phyloP scores from a whole-genome alignment of 2,113 vertebrate species.

The Xyrauchen texanus region DNA sequence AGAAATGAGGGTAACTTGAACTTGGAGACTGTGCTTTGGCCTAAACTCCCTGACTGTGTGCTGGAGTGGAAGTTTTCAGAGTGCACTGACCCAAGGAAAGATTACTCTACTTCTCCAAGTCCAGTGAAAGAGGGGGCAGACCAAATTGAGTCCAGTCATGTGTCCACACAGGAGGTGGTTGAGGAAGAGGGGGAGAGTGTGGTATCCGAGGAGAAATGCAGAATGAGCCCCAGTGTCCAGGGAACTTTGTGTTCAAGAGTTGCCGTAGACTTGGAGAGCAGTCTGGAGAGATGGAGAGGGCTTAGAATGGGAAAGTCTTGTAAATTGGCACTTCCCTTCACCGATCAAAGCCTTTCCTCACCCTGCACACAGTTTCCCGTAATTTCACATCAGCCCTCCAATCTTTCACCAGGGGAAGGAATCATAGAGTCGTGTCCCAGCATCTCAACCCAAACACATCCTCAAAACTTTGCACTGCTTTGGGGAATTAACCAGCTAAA shows the following conservation, averaged over 20 bases:
- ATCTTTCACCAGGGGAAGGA: conserved; percentile 14
- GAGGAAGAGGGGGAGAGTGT: neutral
- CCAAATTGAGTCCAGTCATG: conserved; percentile 6
- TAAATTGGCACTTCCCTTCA: conserved; percentile 83
- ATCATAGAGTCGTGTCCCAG: conserved; percentile 8
- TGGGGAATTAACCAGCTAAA: conserved; percentile 85
- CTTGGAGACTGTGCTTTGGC: conserved; percentile 1
- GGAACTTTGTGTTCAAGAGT: conserved; percentile 41
- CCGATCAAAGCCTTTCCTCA: conserved; percentile 65
- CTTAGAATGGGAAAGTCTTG: conserved; percentile 73
- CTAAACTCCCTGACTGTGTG: conserved; percentile 69
- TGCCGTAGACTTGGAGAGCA: conserved; percentile 48
- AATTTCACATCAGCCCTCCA: conserved; percentile 24
- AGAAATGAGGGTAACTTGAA: neutral
- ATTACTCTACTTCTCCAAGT: conserved; percentile 28
- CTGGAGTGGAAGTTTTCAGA: conserved; percentile 61
- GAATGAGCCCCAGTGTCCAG: conserved; percentile 22
- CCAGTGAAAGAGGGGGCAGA: neutral
- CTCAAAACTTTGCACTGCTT: conserved; percentile 86
- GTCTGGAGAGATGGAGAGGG: conserved; percentile 65
- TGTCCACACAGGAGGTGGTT: neutral
- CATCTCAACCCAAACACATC: conserved; percentile 81
- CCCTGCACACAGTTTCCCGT: conserved; percentile 27
- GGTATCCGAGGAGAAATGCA: neutral
- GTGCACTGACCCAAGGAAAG: conserved; percentile 59